Percentiles rank a stretch among this genome's conserved stretches.
phyloP scores from a whole-genome alignment of 2,888 invertebrate species.

The Leptinotarsa juncta region DNA sequence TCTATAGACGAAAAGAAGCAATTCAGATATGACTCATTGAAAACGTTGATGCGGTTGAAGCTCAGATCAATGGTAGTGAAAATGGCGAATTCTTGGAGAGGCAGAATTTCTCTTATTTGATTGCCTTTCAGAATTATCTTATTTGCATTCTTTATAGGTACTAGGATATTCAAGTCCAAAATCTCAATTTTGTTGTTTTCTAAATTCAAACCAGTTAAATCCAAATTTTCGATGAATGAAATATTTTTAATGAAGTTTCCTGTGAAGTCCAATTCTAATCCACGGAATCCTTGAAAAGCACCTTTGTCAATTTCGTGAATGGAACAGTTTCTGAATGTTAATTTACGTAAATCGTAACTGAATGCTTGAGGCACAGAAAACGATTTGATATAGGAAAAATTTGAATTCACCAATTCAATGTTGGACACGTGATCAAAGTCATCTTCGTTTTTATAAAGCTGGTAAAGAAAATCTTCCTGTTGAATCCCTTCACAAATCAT shows the following conservation, averaged over 20 bases:
- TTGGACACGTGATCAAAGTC: background rate
- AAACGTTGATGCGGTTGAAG: slow-evolving; percentile 7
- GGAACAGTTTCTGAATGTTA: slow-evolving; percentile 1
- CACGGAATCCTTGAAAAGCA: background rate
- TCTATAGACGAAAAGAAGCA: slow-evolving; percentile 17
- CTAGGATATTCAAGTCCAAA: background rate
- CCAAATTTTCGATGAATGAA: slow-evolving; percentile 5
- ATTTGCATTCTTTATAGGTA: background rate
- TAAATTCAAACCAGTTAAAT: background rate
- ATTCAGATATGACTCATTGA: slow-evolving; percentile 23
- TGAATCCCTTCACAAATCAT: slow-evolving; percentile 4
- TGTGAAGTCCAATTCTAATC: background rate
- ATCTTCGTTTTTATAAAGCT: slow-evolving; percentile 7
- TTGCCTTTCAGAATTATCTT: background rate
- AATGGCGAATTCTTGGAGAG: background rate
- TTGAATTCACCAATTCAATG: slow-evolving; percentile 12
- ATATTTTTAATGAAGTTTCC: slow-evolving; percentile 3
- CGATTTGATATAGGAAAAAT: background rate
- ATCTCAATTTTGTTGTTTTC: slow-evolving; percentile 1
- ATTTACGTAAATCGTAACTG: background rate
- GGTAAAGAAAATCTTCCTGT: slow-evolving; percentile 11
- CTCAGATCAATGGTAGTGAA: slow-evolving; percentile 11
- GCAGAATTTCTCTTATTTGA: background rate
- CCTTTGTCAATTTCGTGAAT: background rate
- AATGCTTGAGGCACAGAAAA: background rate